Base-by-base conservation (phyloP, 2,888 invertebrate species). In the Apotomis turbidana region DNA sequence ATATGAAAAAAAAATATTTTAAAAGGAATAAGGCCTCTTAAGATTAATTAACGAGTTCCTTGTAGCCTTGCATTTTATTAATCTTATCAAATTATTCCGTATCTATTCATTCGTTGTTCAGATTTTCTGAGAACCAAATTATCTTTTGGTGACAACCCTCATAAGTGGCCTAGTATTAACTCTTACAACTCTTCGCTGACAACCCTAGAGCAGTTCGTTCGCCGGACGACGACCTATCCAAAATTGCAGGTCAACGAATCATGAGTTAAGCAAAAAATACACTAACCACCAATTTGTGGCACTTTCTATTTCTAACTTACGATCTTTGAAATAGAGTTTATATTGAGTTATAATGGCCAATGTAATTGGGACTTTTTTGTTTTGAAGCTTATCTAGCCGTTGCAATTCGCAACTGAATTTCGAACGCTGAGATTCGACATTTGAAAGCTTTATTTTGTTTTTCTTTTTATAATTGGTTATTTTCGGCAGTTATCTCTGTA, bases 181-280 rank as follows among this genome's bases (percentile, higher is more conserved):
- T 44, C 55, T 10, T 15, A 13, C 44, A 36, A 66, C 66, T 67
- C 38, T 44, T 57, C 36, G 52, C 63, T 57, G 49, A 66, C 68
- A 69, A 74, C 68, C 74, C 68, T 64, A 57, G 67, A 76, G 78
- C 61, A 71, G 71, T 71, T 71, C 71, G 67, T 71, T 71, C 67
- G 57, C 71, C 71, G 71, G 71, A 6, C 61, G 61, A 68, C 79
- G 75, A 64, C 82, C 83, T 81, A 80, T 78, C 81, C 83, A 74
- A 81, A 84, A 78, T 77, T 69, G 73, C 74, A 75, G 83, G 82
- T 85, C 84, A 81, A 78, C 77, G 80, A 67, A 71, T 68, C 55
- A 12, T 44, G 12, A 36, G 5, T 46, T 15, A 46, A 44, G 15
- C 46, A 46, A 27, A 57, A 27, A 57, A 66, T 5, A 27, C 27